Evolutionary conservation across 1,140 invertebrate genomes (phyloP).

Genomic region (Pogonomyrmex californicus): DNA sequence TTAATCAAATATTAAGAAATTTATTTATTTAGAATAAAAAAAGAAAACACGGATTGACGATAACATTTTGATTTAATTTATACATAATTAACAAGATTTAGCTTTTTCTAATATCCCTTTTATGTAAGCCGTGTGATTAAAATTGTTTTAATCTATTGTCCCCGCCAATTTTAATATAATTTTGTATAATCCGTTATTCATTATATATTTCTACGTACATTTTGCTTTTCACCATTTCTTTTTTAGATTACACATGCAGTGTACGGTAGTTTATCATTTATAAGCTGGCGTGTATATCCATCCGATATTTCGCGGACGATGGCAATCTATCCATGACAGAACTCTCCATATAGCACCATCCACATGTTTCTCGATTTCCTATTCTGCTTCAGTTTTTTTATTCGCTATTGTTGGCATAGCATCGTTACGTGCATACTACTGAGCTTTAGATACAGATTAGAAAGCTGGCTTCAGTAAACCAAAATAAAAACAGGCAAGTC

Average conservation of each 20-base stretch:
- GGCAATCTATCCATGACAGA: slow-evolving; percentile 61
- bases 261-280: slow-evolving; percentile 62
- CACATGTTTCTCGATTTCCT: slow-evolving; percentile 55
- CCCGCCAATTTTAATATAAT: not conserved
- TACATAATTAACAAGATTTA: not conserved
- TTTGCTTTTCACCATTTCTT: not conserved
- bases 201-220: not conserved
- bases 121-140: not conserved
- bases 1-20: not conserved
- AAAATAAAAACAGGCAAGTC: slow-evolving; percentile 49
- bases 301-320: slow-evolving; percentile 61
- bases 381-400: slow-evolving; percentile 48
- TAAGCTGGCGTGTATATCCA: slow-evolving; percentile 51
- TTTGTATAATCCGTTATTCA: not conserved
- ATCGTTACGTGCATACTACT: slow-evolving; percentile 53
- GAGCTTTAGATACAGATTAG: slow-evolving; percentile 66
- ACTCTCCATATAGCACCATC: slow-evolving; percentile 50
- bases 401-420: slow-evolving; percentile 50
- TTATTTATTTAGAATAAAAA: not conserved
- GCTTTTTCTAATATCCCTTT: not conserved
- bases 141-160: slow-evolving; percentile 8
- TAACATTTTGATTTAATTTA: not conserved
- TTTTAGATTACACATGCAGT: slow-evolving; percentile 26
- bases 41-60: not conserved
- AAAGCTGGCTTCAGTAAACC: slow-evolving; percentile 61